Conservation (phyloP, 1,140 invertebrate species). For the Ephestia elutella region DNA sequence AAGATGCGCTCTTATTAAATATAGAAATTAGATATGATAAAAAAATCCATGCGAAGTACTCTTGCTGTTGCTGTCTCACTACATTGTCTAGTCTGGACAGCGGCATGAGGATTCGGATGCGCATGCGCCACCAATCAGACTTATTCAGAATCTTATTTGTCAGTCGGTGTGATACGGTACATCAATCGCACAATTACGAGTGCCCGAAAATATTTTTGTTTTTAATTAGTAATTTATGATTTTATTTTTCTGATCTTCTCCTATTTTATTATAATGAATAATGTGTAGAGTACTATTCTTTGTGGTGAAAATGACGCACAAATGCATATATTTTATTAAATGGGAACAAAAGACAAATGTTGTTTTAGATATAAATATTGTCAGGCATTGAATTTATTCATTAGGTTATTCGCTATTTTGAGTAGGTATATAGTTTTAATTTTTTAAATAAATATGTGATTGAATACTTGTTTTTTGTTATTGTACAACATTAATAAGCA, state of each 20-base stretch:
- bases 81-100: too few relatives aligned
- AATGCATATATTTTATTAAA: background rate
- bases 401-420: constrained; percentile 18
- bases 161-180: too few relatives aligned
- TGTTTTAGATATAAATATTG: background rate
- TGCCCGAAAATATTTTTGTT: background rate
- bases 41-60: too few relatives aligned
- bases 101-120: too few relatives aligned
- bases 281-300: background rate
- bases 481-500: too few relatives aligned
- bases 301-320: background rate
- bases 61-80: too few relatives aligned
- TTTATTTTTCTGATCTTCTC: background rate
- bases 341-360: background rate
- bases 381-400: background rate
- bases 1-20: too few relatives aligned
- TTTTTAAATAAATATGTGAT: constrained; percentile 18
- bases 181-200: too few relatives aligned
- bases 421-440: constrained; percentile 15
- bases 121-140: too few relatives aligned
- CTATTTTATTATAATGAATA: background rate
- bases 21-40: too few relatives aligned
- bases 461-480: background rate
- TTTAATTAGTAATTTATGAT: background rate
- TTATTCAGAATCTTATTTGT: too few relatives aligned